Conservation (phyloP, 2,888 invertebrate species). For the Anoplius nigerrimus region DNA sequence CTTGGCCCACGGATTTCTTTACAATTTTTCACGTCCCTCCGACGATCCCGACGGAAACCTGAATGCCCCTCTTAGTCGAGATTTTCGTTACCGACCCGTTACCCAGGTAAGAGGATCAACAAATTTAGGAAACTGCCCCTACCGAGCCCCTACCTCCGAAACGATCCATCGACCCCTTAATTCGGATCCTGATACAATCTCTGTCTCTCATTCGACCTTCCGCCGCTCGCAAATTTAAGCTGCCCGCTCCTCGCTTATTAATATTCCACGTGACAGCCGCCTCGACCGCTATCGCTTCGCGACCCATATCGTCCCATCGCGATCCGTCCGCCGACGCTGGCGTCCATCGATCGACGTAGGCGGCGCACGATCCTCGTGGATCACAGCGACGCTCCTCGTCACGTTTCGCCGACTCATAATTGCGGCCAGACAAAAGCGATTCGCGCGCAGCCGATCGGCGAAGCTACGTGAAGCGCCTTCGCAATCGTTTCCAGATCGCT, state of each 20-base stretch:
- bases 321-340: neutral
- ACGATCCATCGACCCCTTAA: too few relatives aligned
- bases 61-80: too few relatives aligned
- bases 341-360: slow-evolving; percentile 3
- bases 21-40: too few relatives aligned
- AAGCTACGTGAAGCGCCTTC: slow-evolving; percentile 29
- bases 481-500: slow-evolving; percentile 5
- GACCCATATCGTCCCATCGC: neutral
- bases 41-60: too few relatives aligned
- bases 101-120: too few relatives aligned
- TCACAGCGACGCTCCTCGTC: slow-evolving; percentile 32
- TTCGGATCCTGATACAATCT: too few relatives aligned
- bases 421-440: slow-evolving; percentile 28
- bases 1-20: too few relatives aligned
- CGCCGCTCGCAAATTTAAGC: too few relatives aligned
- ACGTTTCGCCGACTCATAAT: slow-evolving; percentile 44
- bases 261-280: slow-evolving; percentile 25
- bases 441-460: slow-evolving; percentile 24
- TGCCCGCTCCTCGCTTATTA: slow-evolving; percentile 24
- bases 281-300: slow-evolving; percentile 25
- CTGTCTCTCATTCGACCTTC: too few relatives aligned
- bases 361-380: neutral
- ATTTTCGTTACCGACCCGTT: too few relatives aligned
- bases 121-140: too few relatives aligned
- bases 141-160: too few relatives aligned